Conservation (phyloP, 2,797 vertebrate genomes). For the Poeciliopsis paucimaculata region DNA sequence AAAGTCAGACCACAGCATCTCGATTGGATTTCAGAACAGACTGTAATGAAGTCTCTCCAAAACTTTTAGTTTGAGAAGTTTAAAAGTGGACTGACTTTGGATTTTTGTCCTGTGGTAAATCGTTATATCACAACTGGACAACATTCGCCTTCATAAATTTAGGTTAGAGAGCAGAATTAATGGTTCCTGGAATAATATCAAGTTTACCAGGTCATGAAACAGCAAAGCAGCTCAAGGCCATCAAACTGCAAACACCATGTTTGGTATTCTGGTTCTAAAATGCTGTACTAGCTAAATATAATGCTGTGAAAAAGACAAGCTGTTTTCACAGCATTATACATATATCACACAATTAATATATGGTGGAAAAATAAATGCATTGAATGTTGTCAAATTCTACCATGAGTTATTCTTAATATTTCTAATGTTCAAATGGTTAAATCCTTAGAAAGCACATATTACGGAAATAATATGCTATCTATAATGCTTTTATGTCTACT, state of each 20-base stretch:
- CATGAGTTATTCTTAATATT: not conserved
- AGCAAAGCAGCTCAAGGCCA: not conserved
- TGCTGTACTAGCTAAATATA: not conserved
- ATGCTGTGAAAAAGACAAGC: not conserved
- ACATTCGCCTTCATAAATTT: not conserved
- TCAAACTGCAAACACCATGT: not conserved
- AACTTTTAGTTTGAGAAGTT: not conserved
- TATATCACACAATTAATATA: not conserved
- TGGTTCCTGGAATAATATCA: not conserved
- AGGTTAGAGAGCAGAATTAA: not conserved
- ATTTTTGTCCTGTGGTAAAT: not conserved
- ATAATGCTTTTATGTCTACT: constrained; percentile 19
- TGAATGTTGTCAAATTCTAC: not conserved
- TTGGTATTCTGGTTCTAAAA: not conserved
- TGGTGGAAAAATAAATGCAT: not conserved
- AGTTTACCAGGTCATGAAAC: not conserved
- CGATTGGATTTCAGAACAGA: not conserved
- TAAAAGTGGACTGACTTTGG: not conserved
- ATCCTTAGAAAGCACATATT: constrained; percentile 9
- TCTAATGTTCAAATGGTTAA: not conserved
- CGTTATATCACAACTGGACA: not conserved
- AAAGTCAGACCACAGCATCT: too few relatives aligned
- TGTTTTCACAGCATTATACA: not conserved
- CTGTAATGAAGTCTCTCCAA: not conserved
- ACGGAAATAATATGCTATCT: not conserved